Evolutionary conservation across 2,797 vertebrate species (phyloP).

Genomic region (Molossus molossus): DNA sequence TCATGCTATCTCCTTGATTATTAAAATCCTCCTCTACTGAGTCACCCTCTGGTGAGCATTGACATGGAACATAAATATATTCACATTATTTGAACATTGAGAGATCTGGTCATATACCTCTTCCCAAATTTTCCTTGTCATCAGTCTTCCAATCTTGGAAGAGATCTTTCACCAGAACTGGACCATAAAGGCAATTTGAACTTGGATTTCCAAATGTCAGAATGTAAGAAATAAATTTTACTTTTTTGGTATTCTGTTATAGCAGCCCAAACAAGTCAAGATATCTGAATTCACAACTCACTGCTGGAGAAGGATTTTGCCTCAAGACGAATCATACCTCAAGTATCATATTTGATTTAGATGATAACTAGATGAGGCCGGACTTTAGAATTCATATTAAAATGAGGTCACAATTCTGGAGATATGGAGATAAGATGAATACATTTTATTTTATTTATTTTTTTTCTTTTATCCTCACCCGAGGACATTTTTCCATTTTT

Average conservation of each 20-base stretch:
- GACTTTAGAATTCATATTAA: background rate
- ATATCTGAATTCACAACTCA: background rate
- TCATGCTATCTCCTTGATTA: background rate
- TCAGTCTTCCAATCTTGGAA: background rate
- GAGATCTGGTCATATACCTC: background rate
- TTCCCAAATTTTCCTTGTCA: background rate
- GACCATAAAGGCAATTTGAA: background rate
- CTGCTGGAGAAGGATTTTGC: background rate
- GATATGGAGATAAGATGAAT: background rate
- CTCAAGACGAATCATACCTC: background rate
- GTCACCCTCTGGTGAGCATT: background rate
- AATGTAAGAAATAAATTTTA: background rate
- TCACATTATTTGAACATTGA: background rate
- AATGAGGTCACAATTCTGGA: background rate
- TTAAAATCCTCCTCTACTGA: background rate
- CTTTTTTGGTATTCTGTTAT: background rate
- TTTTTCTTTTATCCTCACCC: too few species aligned
- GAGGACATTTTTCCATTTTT: too few species aligned
- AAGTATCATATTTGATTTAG: background rate
- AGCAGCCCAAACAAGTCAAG: background rate
- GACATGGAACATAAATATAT: background rate
- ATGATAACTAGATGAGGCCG: background rate
- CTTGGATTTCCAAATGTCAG: background rate
- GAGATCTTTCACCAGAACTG: background rate
- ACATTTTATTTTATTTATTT: too few species aligned